A percentile compares a stretch with the other conserved stretches of the same genome.
Conservation (phyloP, 2,888 invertebrate genomes). For the Pseudococcus jackbeardsleyi region DNA sequence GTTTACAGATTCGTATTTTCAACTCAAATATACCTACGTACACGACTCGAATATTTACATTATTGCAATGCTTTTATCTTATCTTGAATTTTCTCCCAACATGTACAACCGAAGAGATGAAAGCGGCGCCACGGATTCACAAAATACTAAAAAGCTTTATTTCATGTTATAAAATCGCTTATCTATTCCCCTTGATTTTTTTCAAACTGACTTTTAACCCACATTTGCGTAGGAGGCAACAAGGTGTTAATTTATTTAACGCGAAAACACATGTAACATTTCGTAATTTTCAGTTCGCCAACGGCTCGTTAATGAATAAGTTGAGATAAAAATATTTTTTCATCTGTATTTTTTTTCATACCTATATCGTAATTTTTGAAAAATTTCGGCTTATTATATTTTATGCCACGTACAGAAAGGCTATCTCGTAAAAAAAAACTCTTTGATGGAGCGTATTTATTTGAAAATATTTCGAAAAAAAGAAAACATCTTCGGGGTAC, state of each 20-base stretch:
- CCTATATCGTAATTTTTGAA: neutral
- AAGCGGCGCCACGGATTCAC: neutral
- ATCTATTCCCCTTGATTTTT: neutral
- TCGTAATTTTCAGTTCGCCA: no score
- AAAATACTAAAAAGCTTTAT: neutral
- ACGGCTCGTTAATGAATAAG: neutral
- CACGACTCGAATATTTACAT: neutral
- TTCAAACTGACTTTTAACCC: conserved; percentile 14
- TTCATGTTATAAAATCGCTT: neutral
- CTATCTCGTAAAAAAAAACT: neutral
- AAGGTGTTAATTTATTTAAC: conserved; percentile 10
- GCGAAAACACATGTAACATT: neutral
- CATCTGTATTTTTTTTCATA: no score
- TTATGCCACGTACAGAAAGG: neutral
- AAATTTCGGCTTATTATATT: conserved; percentile 10
- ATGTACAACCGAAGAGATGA: neutral
- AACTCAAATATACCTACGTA: neutral
- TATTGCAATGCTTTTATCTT: conserved; percentile 3
- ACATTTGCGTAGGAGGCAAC: conserved; percentile 42
- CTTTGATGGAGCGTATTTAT: neutral
- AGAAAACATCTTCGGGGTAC: neutral
- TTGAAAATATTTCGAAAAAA: neutral
- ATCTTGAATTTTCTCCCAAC: conserved; percentile 4
- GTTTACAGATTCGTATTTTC: conserved; percentile 9
- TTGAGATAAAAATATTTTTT: neutral